Base-by-base conservation (phyloP, 2,888 invertebrate species). In the Ochlodes sylvanus region DNA sequence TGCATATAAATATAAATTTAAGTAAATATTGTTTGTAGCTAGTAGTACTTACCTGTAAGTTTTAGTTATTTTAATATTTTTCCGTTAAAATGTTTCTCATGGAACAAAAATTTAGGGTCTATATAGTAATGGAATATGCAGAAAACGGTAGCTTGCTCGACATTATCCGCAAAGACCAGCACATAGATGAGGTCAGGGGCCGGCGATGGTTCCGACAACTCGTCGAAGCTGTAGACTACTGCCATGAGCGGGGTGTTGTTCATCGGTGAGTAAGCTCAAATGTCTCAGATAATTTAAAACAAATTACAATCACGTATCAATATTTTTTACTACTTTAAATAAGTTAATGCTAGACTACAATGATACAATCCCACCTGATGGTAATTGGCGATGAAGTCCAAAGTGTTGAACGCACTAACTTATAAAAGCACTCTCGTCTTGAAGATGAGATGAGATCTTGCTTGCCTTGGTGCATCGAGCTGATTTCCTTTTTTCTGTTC, bases 91-190 rank as follows among this genome's bases (percentile, higher is more conserved):
- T n/a, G 34, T 21, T 62, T 27, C 47, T 19, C 9, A 27, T 42
- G 32, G 1, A 21, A 60, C 1, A 7, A 38, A 1, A 7, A 32
- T 52, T 71, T 44, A 14, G 97, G 79, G 96, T 97, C 4, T 97
- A 97, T 80, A 96, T 97, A 74, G 95, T 97, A 42, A 97, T 97
- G 97, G 97, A 97, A 85, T 96, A 95, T 79, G 97, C 97, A 1
- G 95, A 96, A 78, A 97, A 97, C 76, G 97, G 97, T 10, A 97
- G 96, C 75, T 90, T 97, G 19, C 87, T 97, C 68, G 97, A 97
- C 73, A 94, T 96, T 65, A 96, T 97, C 71, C 94, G 96, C 44
- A 95, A 95, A 70, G 96, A 97, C 73, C 94, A 95, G 72, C 95
- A 94, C 78, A 95, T 97, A 54, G 96, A 96, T 67, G 97, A 97